phyloP scores from a whole-genome alignment of 2,797 vertebrate genomes.

The Australoheros facetus region DNA sequence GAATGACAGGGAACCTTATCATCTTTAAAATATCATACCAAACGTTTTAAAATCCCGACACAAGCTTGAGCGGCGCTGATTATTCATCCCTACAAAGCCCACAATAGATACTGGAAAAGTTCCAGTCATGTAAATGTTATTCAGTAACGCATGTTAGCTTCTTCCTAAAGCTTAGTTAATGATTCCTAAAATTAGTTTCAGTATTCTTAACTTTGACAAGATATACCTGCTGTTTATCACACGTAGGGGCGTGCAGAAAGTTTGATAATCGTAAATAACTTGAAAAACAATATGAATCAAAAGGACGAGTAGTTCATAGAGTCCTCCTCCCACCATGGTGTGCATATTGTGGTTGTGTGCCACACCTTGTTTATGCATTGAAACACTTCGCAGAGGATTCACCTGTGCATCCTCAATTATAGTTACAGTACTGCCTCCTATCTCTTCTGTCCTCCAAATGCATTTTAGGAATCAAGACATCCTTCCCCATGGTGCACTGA shows the following conservation, averaged over 20 bases:
- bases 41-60: neutral
- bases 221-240: too few species aligned
- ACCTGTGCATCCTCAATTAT: neutral
- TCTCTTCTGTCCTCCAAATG: neutral
- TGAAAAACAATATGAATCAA: neutral
- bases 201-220: neutral
- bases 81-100: slow-evolving; percentile 36
- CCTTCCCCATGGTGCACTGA: neutral
- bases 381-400: neutral
- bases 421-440: neutral
- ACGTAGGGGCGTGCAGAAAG: too few species aligned
- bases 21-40: neutral
- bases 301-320: neutral
- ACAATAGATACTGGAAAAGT: slow-evolving; percentile 32
- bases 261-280: too few species aligned
- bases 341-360: neutral
- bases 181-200: neutral
- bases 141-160: neutral
- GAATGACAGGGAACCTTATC: neutral
- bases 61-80: slow-evolving; percentile 39
- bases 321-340: neutral
- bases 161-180: neutral
- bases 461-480: neutral
- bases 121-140: slow-evolving; percentile 44
- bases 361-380: neutral